Conservation (phyloP, 2,797 vertebrate species). For the Pipistrellus pygmaeus region DNA sequence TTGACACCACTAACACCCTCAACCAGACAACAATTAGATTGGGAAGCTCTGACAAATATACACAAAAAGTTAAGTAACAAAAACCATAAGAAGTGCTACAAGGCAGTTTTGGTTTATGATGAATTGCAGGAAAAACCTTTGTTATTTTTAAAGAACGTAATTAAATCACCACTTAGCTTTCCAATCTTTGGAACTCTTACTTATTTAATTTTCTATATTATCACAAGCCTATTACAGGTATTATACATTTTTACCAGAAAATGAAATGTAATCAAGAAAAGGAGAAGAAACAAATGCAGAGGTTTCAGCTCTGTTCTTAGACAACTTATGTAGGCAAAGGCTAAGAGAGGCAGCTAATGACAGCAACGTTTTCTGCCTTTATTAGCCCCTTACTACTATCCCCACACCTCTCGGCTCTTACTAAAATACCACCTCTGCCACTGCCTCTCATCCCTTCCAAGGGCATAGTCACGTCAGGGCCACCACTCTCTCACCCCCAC, state of each 20-base stretch:
- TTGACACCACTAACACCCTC: background rate
- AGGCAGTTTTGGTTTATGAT: conserved; percentile 39
- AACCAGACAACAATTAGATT: conserved; percentile 26
- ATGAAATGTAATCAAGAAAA: conserved; percentile 15
- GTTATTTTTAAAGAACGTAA: conserved; percentile 44
- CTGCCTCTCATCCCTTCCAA: background rate
- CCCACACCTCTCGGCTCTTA: background rate
- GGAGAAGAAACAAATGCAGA: background rate
- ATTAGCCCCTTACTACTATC: background rate
- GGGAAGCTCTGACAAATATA: conserved; percentile 46
- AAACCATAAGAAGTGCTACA: background rate
- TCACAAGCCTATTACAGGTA: conserved; percentile 45
- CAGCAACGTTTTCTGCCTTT: background rate
- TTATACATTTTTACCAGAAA: conserved; percentile 42
- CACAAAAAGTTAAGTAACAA: conserved; percentile 35
- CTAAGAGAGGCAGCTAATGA: background rate
- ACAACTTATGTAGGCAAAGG: background rate
- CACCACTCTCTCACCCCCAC: background rate
- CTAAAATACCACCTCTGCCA: background rate
- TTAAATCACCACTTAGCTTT: conserved; percentile 61
- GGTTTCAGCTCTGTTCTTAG: background rate
- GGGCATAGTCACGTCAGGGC: background rate
- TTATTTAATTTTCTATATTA: conserved; percentile 50
- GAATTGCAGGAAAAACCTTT: conserved; percentile 23
- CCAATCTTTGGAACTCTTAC: conserved; percentile 36